Base-by-base conservation (phyloP, 2,888 invertebrate species). In the Dexiosoma caninum region DNA sequence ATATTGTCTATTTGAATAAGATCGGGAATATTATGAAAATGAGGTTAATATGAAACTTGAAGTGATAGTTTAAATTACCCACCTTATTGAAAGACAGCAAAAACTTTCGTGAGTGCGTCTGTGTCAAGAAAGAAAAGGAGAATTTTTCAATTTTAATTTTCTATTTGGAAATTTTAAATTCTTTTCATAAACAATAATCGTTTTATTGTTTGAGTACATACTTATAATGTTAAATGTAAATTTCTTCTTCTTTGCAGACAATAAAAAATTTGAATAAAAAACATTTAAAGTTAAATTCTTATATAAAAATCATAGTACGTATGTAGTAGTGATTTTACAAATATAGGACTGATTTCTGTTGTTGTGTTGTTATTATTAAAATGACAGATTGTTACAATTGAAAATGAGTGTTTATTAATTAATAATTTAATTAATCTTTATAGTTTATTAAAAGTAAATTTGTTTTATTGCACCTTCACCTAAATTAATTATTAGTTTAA, bases 391-490 rank as follows among this genome's bases (percentile, higher is more conserved):
- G 21, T 74, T 62, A 60, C 10, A 55, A 35, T 57, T 59, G 46
- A 35, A 57, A 72, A 19, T 70, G 32, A 40, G 6, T 5, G 27
- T 35, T 77, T 62, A 16, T n/a, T 16, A 3, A 46, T 12, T 21
- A 51, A 60, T 40, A 10, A 23, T 32, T 53, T 16, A 62, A 35
- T 70, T 78, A 40, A 60, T 30, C 82, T 83, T 53, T 71, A 82
- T 85, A 32, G 35, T 69, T 40, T 27, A 57, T 72, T 64, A 35
- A 60, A 32, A 78, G 57, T 71, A 85, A 86, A 86, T 84, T 86
- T 86, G 85, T 85, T 85, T 86, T 87, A 86, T 75, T 71, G 70
- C 86, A 86, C 86, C 87, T 84, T 87, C 86, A 87, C 86, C 87
- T 85, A 84, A 83, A 82, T 84, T 83, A 84, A 77, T 83, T 84